phyloP scores from a whole-genome alignment of 2,888 invertebrate species.

The Pandemis heparana region DNA sequence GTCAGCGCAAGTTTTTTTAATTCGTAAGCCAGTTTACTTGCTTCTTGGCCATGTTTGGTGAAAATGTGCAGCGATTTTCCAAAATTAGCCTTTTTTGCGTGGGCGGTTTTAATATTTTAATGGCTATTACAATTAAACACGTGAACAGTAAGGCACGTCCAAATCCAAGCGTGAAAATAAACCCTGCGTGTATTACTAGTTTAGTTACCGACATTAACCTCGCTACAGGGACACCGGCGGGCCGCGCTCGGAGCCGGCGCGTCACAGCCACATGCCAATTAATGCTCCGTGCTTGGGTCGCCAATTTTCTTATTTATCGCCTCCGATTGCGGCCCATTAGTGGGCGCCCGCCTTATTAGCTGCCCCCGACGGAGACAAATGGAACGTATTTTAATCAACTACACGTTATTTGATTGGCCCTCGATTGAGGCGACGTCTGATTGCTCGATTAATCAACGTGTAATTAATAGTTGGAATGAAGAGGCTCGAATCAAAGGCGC shows the following conservation, averaged over 20 bases:
- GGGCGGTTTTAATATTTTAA: too few relatives aligned
- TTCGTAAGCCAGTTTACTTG: too few relatives aligned
- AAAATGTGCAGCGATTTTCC: too few relatives aligned
- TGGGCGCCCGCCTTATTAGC: constrained; percentile 63
- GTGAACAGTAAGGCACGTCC: too few relatives aligned
- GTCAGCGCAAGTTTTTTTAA: too few relatives aligned
- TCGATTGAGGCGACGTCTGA: constrained; percentile 18
- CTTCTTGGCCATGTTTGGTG: too few relatives aligned
- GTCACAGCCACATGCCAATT: constrained; percentile 25
- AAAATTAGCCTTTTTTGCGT: too few relatives aligned
- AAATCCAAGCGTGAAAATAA: too few relatives aligned
- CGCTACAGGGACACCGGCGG: too few relatives aligned
- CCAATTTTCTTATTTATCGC: constrained; percentile 79
- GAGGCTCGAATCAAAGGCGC: background rate
- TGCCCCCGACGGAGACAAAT: constrained; percentile 56
- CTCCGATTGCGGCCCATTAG: constrained; percentile 71
- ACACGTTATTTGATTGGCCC: constrained; percentile 26
- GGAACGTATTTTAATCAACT: constrained; percentile 36
- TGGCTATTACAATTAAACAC: too few relatives aligned
- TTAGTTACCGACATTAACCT: too few relatives aligned
- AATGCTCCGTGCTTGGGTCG: constrained; percentile 30
- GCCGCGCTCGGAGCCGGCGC: background rate
- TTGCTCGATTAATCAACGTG: constrained; percentile 18
- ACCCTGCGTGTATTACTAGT: too few relatives aligned
- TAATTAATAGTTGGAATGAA: constrained; percentile 2